These are phyloP conservation scores for Mya arenaria DNA, from an alignment of 1,140 invertebrate genomes.

Conservation along the genomic window DNA sequence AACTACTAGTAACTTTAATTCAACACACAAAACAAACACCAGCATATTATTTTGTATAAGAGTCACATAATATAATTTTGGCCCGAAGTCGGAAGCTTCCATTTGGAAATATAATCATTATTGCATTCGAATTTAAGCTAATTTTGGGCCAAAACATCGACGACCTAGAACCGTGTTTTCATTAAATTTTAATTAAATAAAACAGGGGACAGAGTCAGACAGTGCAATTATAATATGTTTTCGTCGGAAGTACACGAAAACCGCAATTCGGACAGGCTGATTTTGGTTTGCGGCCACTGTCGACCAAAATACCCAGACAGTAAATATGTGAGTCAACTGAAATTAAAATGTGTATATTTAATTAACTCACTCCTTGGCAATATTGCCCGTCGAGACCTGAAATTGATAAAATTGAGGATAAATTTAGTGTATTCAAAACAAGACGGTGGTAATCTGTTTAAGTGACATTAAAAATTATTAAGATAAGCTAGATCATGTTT, in stretches of 20 bases:
- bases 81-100: too few relatives aligned
- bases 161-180: too few relatives aligned
- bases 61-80: too few relatives aligned
- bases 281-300: neutral
- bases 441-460: conserved; percentile 15
- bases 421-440: conserved; percentile 22
- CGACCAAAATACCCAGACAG: conserved; percentile 16
- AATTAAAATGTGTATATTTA: neutral
- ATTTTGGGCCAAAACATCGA: too few relatives aligned
- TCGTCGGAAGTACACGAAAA: too few relatives aligned
- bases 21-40: too few relatives aligned
- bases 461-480: conserved; percentile 25
- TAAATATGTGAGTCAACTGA: conserved; percentile 33
- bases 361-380: conserved; percentile 37
- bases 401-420: conserved; percentile 14
- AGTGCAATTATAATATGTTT: conserved; percentile 5
- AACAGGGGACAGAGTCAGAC: conserved; percentile 2
- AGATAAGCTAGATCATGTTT: conserved; percentile 29
- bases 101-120: too few relatives aligned
- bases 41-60: too few relatives aligned
- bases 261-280: neutral
- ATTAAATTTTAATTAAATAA: too few relatives aligned
- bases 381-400: neutral
- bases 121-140: too few relatives aligned
- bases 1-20: too few relatives aligned